phyloP scores from a whole-genome alignment of 2,797 vertebrate genomes.

The Cyprinella venusta region DNA sequence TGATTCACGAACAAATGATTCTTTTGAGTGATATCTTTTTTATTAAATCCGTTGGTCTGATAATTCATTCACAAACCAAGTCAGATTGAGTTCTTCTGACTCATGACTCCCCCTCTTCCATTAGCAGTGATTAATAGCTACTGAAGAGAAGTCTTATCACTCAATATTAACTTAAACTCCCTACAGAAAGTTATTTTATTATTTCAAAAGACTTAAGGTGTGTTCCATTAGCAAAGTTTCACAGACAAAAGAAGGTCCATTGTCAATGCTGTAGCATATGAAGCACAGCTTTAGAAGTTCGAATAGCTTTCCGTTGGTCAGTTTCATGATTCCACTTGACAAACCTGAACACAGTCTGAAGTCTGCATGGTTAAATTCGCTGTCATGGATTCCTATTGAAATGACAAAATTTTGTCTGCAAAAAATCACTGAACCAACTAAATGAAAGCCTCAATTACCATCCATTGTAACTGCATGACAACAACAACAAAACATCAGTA shows the following conservation, averaged over 20 bases:
- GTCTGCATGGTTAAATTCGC: background rate
- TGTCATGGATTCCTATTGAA: background rate
- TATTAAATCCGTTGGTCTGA: background rate
- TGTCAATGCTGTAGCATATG: background rate
- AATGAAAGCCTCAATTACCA: background rate
- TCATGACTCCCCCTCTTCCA: no score
- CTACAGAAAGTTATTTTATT: background rate
- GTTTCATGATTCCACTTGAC: background rate
- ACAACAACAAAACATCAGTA: background rate
- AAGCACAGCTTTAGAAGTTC: background rate
- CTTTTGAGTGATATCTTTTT: background rate
- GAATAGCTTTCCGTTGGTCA: background rate
- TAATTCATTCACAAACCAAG: background rate
- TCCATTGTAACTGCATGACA: background rate
- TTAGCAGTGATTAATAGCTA: background rate
- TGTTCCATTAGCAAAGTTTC: background rate
- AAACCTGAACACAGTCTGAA: background rate
- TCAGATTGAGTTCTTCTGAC: background rate
- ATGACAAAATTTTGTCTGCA: background rate
- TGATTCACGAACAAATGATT: background rate
- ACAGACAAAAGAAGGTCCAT: background rate
- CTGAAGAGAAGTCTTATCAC: background rate
- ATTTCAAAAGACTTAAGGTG: background rate
- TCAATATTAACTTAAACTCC: background rate
- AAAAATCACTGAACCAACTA: background rate